phyloP scores from a whole-genome alignment of 2,797 vertebrate species.

The Falco columbarius region DNA sequence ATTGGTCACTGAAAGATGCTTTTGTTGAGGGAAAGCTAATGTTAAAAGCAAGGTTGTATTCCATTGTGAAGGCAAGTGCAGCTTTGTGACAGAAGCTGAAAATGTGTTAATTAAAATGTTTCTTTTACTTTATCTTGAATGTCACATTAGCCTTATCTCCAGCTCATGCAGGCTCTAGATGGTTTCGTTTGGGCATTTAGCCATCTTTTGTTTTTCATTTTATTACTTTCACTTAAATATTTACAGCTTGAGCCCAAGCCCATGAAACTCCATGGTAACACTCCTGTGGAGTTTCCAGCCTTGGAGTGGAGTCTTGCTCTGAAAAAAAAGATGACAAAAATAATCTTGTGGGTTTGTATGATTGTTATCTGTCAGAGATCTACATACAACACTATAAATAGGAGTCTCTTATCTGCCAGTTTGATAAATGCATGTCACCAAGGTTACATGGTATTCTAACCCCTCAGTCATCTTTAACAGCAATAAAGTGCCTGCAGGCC shows the following conservation, averaged over 20 bases:
- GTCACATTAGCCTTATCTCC: slow-evolving; percentile 18
- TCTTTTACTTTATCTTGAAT: slow-evolving; percentile 19
- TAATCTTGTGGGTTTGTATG: background rate
- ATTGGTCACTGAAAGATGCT: background rate
- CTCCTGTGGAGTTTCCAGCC: slow-evolving; percentile 1
- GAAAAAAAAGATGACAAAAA: background rate
- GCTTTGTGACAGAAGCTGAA: background rate
- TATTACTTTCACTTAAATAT: slow-evolving; percentile 40
- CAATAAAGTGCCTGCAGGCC: slow-evolving; percentile 31
- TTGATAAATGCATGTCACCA: slow-evolving; percentile 31
- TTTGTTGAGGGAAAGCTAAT: background rate
- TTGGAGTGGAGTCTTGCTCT: background rate
- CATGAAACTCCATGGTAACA: slow-evolving; percentile 31
- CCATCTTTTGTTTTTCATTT: slow-evolving; percentile 43
- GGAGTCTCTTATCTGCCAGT: background rate
- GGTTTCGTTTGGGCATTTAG: slow-evolving; percentile 17
- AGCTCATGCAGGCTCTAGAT: background rate
- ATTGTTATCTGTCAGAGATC: slow-evolving; percentile 6
- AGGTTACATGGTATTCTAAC: background rate
- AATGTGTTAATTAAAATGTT: slow-evolving; percentile 21
- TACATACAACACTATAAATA: background rate
- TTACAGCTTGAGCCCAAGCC: background rate
- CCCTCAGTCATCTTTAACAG: slow-evolving; percentile 14
- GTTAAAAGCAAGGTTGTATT: background rate
- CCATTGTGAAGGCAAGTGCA: background rate